Evolutionary conservation across 2,797 vertebrate genomes (phyloP), one percentile per base, ranked within the genome.

Genomic region (Protonibea diacanthus): DNA sequence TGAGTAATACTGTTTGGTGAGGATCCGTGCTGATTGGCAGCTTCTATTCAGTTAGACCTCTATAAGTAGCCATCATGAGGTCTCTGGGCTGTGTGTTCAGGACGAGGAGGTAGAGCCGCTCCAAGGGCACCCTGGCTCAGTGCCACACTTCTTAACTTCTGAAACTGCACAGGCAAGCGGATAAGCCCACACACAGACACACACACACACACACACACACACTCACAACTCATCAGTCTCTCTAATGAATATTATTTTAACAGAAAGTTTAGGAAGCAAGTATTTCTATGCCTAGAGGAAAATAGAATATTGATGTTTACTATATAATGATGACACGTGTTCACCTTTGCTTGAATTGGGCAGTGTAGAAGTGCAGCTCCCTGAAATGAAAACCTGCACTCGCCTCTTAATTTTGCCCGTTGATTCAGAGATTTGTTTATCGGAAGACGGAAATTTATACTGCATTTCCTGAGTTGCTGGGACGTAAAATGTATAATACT

Each of bases 1-100:
- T 48, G 47, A 58, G 64, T 58, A 18, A 68, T 60, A 69, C 66
- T 82, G 64, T 70, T 74, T 71, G 76, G 51, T 57, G 81, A 77
- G 77, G 86, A 71, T 71, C 53, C 68, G 66, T 52, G 68, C 45
- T 94, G 93, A 94, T 82, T 93, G 93, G 92, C 92, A 92, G 88
- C 65, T 86, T 84, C 78, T 83, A 82, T 89, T 87, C 86, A 88
- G 90, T 88, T 85, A 78, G 63, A 78, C 44, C 58, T 65, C 62
- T 79, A 52, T 64, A 81, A 56, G 79, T 81, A 55, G 70, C 76
- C 69, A 71, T 82, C 49, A 78, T 53, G 71, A 76, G 74, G 89
- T 81, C 75, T 89, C 72, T 71, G 85, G 87, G 73, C 88, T 75
- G 71, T 78, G 71, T 25, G 64, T 88, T 81, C 59, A 82, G 79